A percentile compares a stretch with the other conserved stretches of the same genome.
Conservation (phyloP, 2,797 vertebrate species). For the Gastrophryne carolinensis region DNA sequence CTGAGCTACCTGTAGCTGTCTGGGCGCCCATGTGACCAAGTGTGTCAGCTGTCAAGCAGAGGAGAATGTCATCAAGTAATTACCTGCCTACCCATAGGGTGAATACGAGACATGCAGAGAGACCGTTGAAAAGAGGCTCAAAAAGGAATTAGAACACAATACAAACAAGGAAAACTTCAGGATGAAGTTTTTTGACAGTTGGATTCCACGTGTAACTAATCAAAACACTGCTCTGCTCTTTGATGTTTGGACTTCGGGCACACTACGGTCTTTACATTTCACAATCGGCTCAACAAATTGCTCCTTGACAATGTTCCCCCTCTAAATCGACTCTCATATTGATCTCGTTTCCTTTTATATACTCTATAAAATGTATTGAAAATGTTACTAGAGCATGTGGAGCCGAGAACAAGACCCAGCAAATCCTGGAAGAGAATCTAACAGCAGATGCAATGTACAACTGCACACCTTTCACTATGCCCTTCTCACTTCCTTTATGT, state of each 20-base stretch:
- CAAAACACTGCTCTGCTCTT: background rate
- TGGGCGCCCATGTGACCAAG: conserved; percentile 55
- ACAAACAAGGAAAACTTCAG: conserved; percentile 32
- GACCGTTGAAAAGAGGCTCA: conserved; percentile 29
- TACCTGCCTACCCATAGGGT: conserved; percentile 56
- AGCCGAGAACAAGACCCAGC: background rate
- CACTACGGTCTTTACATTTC: background rate
- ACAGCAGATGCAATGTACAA: background rate
- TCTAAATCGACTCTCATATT: background rate
- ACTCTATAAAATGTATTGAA: background rate
- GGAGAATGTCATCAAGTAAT: conserved; percentile 46
- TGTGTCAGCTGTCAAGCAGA: conserved; percentile 66
- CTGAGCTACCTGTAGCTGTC: conserved; percentile 37
- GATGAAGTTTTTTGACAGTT: conserved; percentile 15
- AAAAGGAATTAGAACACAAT: conserved; percentile 1
- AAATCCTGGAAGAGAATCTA: background rate
- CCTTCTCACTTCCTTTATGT: too few relatives aligned
- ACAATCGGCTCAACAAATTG: background rate
- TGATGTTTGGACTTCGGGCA: background rate
- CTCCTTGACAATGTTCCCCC: background rate
- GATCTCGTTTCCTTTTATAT: background rate
- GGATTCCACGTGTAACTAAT: background rate
- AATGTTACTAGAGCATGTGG: background rate
- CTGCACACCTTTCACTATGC: too few relatives aligned
- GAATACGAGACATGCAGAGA: conserved; percentile 38